These are phyloP conservation scores for Balaeniceps rex DNA, from an alignment of 2,113 vertebrate genomes.

Conservation along the genomic window DNA sequence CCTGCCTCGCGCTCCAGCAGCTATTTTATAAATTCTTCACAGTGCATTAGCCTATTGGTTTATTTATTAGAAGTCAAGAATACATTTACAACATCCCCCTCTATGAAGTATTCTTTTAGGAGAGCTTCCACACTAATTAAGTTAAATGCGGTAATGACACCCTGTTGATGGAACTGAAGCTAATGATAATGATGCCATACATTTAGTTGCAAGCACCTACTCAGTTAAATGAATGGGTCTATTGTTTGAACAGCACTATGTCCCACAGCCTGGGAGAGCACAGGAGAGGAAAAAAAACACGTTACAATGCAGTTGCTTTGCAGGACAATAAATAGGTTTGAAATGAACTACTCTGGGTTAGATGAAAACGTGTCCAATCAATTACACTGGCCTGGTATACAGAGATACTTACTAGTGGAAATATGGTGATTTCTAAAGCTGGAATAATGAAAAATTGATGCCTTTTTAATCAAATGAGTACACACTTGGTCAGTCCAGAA, in stretches of 20 bases:
- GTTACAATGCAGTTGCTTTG: neutral
- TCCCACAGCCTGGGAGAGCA: neutral
- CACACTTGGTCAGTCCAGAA: neutral
- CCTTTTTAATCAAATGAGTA: conserved; percentile 1
- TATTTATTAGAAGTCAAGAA: conserved; percentile 52
- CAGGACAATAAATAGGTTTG: conserved; percentile 31
- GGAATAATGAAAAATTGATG: conserved; percentile 21
- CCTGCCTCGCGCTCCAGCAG: neutral
- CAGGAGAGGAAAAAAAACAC: neutral
- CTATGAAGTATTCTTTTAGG: conserved; percentile 37
- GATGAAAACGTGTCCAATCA: neutral
- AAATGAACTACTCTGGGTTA: conserved; percentile 15
- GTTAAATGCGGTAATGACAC: conserved; percentile 61
- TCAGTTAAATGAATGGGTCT: conserved; percentile 35
- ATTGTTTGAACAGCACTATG: neutral
- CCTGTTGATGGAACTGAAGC: conserved; percentile 47
- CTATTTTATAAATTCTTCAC: conserved; percentile 5
- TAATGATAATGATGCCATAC: conserved; percentile 53
- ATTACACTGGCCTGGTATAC: neutral
- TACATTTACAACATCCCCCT: conserved; percentile 28
- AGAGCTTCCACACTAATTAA: conserved; percentile 63
- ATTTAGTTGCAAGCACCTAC: conserved; percentile 49
- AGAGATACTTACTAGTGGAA: conserved; percentile 4
- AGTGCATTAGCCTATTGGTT: conserved; percentile 36
- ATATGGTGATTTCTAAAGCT: conserved; percentile 1